These are phyloP conservation scores for Drosophila borealis DNA, from an alignment of 2,888 invertebrate genomes.

Conservation along the genomic window DNA sequence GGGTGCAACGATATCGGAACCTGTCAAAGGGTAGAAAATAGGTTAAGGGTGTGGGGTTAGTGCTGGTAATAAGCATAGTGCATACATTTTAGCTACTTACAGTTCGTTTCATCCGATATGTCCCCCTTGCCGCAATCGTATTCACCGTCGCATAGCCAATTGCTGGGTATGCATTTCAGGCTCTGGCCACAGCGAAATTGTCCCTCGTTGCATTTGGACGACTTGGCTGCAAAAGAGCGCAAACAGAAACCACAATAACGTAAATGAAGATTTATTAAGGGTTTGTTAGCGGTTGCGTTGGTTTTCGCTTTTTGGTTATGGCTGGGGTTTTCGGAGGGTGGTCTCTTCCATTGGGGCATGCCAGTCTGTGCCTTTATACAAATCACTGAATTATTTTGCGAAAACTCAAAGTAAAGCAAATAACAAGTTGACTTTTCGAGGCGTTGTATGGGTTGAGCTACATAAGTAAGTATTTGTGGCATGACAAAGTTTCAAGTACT, in stretches of 20 bases:
- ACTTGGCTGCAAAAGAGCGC: slow-evolving; percentile 84
- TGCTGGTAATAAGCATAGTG: slow-evolving; percentile 5
- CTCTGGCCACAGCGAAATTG: slow-evolving; percentile 91
- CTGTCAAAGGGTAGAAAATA: slow-evolving; percentile 57
- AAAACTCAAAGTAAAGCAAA: slow-evolving; percentile 47
- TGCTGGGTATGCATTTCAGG: slow-evolving; percentile 90
- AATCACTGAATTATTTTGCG: slow-evolving; percentile 71
- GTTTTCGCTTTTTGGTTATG: slow-evolving; percentile 8
- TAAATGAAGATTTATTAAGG: slow-evolving; percentile 76
- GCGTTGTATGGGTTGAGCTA: background rate
- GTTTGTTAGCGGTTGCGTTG: slow-evolving; percentile 65
- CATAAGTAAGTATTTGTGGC: slow-evolving; percentile 29
- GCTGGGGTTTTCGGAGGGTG: slow-evolving; percentile 2
- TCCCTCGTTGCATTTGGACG: slow-evolving; percentile 87
- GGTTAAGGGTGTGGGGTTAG: slow-evolving; percentile 13
- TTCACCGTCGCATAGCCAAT: slow-evolving; percentile 92
- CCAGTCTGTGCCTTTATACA: slow-evolving; percentile 30
- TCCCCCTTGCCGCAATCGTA: slow-evolving; percentile 92
- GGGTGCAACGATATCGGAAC: slow-evolving; percentile 86
- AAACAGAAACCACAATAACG: slow-evolving; percentile 61
- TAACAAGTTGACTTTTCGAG: slow-evolving; percentile 21
- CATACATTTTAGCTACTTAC: slow-evolving; percentile 85
- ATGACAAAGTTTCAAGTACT: slow-evolving; percentile 45
- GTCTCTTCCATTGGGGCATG: slow-evolving; percentile 1
- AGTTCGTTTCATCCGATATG: slow-evolving; percentile 90